Conservation (phyloP, 2,888 invertebrate genomes). For the Diloba caeruleocephala region DNA sequence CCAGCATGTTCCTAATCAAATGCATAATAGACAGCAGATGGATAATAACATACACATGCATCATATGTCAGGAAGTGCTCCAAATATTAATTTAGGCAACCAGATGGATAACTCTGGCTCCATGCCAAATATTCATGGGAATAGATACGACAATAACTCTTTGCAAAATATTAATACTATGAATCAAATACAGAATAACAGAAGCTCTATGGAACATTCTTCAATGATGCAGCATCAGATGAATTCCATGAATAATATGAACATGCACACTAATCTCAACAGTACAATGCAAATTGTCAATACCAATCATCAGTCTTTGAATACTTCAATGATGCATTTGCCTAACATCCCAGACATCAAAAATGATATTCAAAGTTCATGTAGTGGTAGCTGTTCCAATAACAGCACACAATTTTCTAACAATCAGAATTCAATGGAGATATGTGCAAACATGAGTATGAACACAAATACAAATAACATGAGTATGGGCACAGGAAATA, state of each 20-base stretch:
- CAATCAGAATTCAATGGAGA: slow-evolving; percentile 78
- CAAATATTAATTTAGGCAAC: slow-evolving; percentile 74
- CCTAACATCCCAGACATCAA: slow-evolving; percentile 85
- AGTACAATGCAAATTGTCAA: slow-evolving; percentile 81
- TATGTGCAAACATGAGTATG: slow-evolving; percentile 78
- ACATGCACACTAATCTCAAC: slow-evolving; percentile 79
- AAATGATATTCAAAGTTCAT: slow-evolving; percentile 83
- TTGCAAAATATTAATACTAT: slow-evolving; percentile 81
- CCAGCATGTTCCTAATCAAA: slow-evolving; percentile 81
- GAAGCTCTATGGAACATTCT: slow-evolving; percentile 80
- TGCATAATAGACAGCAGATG: slow-evolving; percentile 82
- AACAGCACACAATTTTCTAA: slow-evolving; percentile 76
- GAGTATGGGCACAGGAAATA: slow-evolving; percentile 75
- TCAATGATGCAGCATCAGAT: slow-evolving; percentile 84
- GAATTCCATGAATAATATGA: slow-evolving; percentile 79
- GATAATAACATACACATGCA: slow-evolving; percentile 84
- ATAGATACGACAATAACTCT: slow-evolving; percentile 79
- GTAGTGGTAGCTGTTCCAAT: slow-evolving; percentile 82
- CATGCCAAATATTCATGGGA: slow-evolving; percentile 77
- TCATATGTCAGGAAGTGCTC: slow-evolving; percentile 77
- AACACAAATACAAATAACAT: slow-evolving; percentile 78
- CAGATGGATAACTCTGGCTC: slow-evolving; percentile 78
- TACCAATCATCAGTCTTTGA: slow-evolving; percentile 77
- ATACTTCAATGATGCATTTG: slow-evolving; percentile 79
- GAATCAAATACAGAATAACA: slow-evolving; percentile 82